phyloP scores from a whole-genome alignment of 2,113 vertebrate genomes.

The Mesocricetus auratus region DNA sequence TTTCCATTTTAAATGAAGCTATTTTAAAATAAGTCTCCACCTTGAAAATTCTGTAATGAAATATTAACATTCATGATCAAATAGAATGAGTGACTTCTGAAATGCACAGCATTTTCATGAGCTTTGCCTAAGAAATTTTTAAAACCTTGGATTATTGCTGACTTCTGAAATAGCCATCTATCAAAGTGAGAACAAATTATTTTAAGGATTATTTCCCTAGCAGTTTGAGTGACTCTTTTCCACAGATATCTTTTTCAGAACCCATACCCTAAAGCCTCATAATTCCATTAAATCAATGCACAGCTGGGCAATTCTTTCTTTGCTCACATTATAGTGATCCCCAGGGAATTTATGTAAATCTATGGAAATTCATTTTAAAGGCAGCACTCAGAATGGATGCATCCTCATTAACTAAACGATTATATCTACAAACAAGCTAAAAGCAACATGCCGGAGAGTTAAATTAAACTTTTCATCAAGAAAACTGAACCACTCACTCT shows the following conservation, averaged over 20 bases:
- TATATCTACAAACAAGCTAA: constrained; percentile 69
- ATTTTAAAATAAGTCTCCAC: constrained; percentile 16
- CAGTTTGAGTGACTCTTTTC: constrained; percentile 67
- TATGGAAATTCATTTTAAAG: constrained; percentile 83
- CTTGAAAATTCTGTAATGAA: constrained; percentile 35
- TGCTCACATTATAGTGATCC: constrained; percentile 78
- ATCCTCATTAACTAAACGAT: constrained; percentile 73
- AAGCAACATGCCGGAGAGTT: constrained; percentile 64
- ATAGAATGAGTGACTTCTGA: constrained; percentile 47
- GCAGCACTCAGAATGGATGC: constrained; percentile 60
- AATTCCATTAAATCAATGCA: constrained; percentile 78
- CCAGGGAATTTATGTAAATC: constrained; percentile 81
- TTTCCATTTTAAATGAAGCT: constrained; percentile 27
- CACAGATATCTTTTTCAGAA: constrained; percentile 69
- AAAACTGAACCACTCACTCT: constrained; percentile 64
- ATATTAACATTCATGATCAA: constrained; percentile 46
- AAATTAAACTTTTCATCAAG: constrained; percentile 80
- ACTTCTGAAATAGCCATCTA: constrained; percentile 59
- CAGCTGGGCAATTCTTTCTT: constrained; percentile 74
- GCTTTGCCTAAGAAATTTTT: constrained; percentile 15
- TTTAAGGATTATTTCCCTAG: constrained; percentile 69
- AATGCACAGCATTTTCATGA: constrained; percentile 53
- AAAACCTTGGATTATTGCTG: constrained; percentile 32
- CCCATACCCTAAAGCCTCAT: constrained; percentile 48
- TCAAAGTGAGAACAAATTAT: constrained; percentile 60